A percentile compares a stretch with the other conserved stretches of the same genome.
Evolutionary conservation across 2,797 vertebrate genomes (phyloP).

Genomic region (Poecilia picta): DNA sequence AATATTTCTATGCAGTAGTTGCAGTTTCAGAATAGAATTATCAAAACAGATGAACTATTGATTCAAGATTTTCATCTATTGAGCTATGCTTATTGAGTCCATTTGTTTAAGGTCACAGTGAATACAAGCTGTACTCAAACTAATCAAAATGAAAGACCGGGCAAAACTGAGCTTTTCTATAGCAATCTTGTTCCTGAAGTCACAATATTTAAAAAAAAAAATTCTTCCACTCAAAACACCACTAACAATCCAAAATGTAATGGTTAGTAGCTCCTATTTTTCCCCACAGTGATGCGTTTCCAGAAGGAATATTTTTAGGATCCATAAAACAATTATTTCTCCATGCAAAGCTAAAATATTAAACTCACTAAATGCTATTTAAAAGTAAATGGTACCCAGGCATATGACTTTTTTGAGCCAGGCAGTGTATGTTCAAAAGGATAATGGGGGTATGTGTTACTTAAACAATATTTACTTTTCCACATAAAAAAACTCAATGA

Average conservation of each 20-base stretch:
- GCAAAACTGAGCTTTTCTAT: background rate
- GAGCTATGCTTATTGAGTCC: background rate
- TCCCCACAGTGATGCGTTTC: background rate
- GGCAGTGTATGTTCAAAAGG: conserved; percentile 3
- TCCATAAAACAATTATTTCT: background rate
- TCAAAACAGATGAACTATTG: background rate
- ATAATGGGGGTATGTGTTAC: background rate
- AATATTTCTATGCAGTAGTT: background rate
- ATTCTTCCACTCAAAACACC: background rate
- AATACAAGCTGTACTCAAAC: background rate
- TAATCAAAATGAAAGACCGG: background rate
- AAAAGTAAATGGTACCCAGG: background rate
- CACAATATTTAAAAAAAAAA: background rate
- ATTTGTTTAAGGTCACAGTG: background rate
- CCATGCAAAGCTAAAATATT: background rate
- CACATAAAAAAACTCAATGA: conserved; percentile 61
- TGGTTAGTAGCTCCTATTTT: background rate
- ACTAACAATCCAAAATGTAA: background rate
- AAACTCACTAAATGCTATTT: background rate
- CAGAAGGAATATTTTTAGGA: background rate
- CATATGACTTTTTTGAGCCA: conserved; percentile 16
- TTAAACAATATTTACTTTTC: conserved; percentile 42
- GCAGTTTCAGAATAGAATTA: background rate
- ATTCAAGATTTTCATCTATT: background rate
- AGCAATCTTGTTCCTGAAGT: background rate